Base-by-base conservation (phyloP, 2,797 vertebrate species). In the Chelidonichthys spinosus region DNA sequence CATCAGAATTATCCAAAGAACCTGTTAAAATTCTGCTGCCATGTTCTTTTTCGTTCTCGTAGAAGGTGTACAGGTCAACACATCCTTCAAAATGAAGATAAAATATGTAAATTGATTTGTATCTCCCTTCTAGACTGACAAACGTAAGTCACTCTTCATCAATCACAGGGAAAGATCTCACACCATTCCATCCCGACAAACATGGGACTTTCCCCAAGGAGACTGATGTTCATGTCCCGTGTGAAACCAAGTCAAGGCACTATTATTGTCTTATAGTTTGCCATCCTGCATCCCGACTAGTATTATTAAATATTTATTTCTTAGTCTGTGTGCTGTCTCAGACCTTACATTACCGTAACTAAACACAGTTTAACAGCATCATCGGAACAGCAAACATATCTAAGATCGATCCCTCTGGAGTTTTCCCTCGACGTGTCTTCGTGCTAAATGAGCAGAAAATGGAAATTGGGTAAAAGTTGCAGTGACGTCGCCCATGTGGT, bases 401-500 rank as follows among this genome's bases (percentile, higher is more conserved):
- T 39, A 0, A 37, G 39, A 66, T 70, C 46, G 2, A 70, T 72
- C 4, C 3, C 4, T 1, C 44, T 1, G 1, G n/a, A n/a, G 47
- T 44, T 69, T 50, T 14, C 44, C 8, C 11, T 43, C n/a, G 55
- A 17, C 2, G 36, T n/a, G 18, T 18, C 58, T 55, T 54, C 3
- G 58, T 36, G 47, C 40, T 68, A 43, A 76, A 63, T 18, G 60
- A 65, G 56, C 39, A 78, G 60, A 72, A 73, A 35, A 44, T 66
- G 36, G 40, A 69, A 71, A 43, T 68, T 42, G 49, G 40, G 69
- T 70, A 64, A 49, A 82, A 72, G 66, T 61, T 40, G 63, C 43
- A 39, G 59, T 2, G 1, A 53, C 58, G 61, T 39, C 10, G 36
- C 61, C 64, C 63, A 74, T 60, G 72, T 5, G 3, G 60, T 47